Evolutionary conservation across 2,888 invertebrate genomes (phyloP).

Genomic region (Incurvaria masculella): DNA sequence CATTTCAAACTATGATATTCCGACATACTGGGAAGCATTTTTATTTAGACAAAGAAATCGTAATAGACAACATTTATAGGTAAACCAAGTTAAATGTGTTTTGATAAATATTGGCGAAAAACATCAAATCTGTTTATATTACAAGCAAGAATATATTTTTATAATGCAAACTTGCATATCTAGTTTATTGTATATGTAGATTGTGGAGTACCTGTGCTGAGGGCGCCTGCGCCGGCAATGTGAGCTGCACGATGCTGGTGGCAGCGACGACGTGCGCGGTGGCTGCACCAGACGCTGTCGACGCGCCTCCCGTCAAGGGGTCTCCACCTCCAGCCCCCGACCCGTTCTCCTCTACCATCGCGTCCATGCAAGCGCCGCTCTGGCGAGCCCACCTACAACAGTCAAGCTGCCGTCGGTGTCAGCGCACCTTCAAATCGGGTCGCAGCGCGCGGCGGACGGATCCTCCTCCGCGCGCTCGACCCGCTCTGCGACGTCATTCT

Average conservation of each 20-base stretch:
- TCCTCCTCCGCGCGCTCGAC: slow-evolving; percentile 1
- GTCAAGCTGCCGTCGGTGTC: slow-evolving; percentile 39
- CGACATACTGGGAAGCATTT: no score
- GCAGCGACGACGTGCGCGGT: slow-evolving; percentile 50
- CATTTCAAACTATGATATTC: no score
- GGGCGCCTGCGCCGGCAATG: slow-evolving; percentile 64
- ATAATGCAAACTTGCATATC: no score
- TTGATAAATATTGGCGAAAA: no score
- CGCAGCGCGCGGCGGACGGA: not conserved
- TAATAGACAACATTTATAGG: no score
- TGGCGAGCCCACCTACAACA: slow-evolving; percentile 59
- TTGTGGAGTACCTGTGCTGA: slow-evolving; percentile 59
- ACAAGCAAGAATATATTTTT: no score
- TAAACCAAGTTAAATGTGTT: no score
- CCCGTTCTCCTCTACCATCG: slow-evolving; percentile 91
- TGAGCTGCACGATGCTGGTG: slow-evolving; percentile 85
- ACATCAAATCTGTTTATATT: no score
- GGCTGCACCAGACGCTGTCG: slow-evolving; percentile 30
- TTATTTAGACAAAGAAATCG: no score
- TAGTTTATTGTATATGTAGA: no score
- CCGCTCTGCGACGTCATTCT: not conserved
- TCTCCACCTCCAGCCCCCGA: slow-evolving; percentile 38
- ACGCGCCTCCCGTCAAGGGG: slow-evolving; percentile 35
- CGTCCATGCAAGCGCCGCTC: slow-evolving; percentile 69
- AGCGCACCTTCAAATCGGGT: not conserved